Evolutionary conservation across 2,113 vertebrate genomes (phyloP), one percentile per base, ranked within the genome.

Genomic region (Neomonachus schauinslandi): DNA sequence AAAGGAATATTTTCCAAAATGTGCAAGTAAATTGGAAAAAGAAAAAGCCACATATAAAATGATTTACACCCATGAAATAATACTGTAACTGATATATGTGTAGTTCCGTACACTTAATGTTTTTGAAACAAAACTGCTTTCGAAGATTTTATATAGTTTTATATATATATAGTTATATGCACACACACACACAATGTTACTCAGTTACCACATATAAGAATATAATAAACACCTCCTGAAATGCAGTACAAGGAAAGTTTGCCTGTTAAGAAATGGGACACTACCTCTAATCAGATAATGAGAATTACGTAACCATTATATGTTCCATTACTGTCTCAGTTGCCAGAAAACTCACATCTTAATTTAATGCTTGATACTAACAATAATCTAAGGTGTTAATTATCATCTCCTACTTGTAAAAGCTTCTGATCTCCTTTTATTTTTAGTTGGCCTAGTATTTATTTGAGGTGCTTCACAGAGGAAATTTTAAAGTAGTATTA

Each of bases 311-410:
- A 95, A 53, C 22, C 65, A 74, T n/a, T 65, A 3, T 49, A 55
- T 85, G 71, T 46, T 36, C 26, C 26, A 74, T 72, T 81, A 77
- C 67, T 90, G 5, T 74, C 33, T 90, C 33, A 39, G 36, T 39
- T 80, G 59, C 33, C 57, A 87, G 26, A 63, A 82, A 67, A 22
- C 85, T 59, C 9, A 76, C 28, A 42, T 91, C n/a, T 77, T 86
- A 67, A 76, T 87, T 88, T 92, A 96, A 83, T 65, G 69, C 21
- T 69, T 79, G 77, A 94, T 81, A 69, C 14, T 22, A 95, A 51
- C 7, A 90, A 90, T 5, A 76, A 94, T 53, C 22, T 12, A 90
- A 93, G 55, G 26, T 81, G 31, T 69, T 95, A 63, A 84, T 89
- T 72, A 80, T 49, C 19, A 92, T 72, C 67, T 79, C 16, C 55